Evolutionary conservation across 2,888 invertebrate genomes (phyloP).

Genomic region (Drosophila anomalipes): DNA sequence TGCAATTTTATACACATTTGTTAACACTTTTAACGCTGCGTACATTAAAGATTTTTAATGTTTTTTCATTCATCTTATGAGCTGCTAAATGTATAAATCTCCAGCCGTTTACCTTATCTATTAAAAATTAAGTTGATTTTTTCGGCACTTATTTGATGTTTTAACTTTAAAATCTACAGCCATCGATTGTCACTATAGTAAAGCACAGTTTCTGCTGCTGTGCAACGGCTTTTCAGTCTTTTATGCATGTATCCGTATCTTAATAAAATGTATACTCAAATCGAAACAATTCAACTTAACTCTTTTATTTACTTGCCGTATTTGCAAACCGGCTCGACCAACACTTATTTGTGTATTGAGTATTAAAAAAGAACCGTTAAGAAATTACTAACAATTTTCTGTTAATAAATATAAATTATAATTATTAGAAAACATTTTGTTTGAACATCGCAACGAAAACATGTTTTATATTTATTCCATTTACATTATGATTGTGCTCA

Average conservation of each 20-base stretch:
- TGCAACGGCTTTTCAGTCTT: constrained; percentile 51
- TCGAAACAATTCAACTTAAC: constrained; percentile 28
- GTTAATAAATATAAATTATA: neutral
- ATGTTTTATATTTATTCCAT: constrained; percentile 6
- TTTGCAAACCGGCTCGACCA: constrained; percentile 62
- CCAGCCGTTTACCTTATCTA: constrained; percentile 9
- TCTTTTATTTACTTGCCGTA: constrained; percentile 35
- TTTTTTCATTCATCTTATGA: constrained; percentile 41
- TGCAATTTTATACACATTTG: neutral
- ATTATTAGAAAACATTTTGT: constrained; percentile 8
- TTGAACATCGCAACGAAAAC: constrained; percentile 3
- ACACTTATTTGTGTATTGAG: neutral
- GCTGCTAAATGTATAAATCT: constrained; percentile 47
- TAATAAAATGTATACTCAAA: constrained; percentile 25
- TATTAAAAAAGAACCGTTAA: constrained; percentile 53
- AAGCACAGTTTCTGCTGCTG: constrained; percentile 4
- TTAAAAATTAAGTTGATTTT: constrained; percentile 1
- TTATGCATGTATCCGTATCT: constrained; percentile 2
- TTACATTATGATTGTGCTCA: constrained; percentile 25
- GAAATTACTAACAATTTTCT: constrained; percentile 28
- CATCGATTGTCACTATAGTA: constrained; percentile 31
- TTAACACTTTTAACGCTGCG: constrained; percentile 6
- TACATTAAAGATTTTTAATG: neutral
- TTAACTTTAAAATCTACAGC: constrained; percentile 30
- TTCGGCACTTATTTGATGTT: constrained; percentile 35